Percentiles rank a stretch among this genome's conserved stretches.
These are phyloP conservation scores for Heliconius ethilla DNA, from an alignment of 2,888 invertebrate genomes.

Conservation along the genomic window DNA sequence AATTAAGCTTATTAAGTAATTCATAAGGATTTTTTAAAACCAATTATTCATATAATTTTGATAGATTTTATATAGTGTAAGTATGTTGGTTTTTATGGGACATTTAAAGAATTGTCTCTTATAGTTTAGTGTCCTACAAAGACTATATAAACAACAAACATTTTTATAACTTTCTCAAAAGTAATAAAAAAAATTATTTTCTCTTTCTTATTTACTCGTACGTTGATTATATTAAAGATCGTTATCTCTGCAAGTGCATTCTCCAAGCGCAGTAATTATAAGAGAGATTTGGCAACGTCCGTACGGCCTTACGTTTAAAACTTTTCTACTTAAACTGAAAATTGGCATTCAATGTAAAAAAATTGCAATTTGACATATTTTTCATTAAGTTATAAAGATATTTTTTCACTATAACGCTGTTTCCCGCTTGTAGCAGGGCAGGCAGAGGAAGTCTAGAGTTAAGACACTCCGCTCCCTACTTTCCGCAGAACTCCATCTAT, in stretches of 20 bases:
- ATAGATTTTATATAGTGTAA: too few relatives aligned
- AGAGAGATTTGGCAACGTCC: slow-evolving; percentile 11
- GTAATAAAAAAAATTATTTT: neutral
- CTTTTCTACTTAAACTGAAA: neutral
- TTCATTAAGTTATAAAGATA: too few relatives aligned
- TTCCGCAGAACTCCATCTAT: too few relatives aligned
- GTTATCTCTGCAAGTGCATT: neutral
- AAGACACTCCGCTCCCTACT: neutral
- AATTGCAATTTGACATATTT: neutral
- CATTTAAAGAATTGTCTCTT: too few relatives aligned
- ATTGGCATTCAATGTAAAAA: slow-evolving; percentile 8
- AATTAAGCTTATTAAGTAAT: too few relatives aligned
- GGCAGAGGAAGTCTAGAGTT: neutral
- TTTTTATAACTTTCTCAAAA: neutral
- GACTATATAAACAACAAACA: neutral
- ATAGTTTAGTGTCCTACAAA: too few relatives aligned
- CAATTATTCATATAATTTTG: too few relatives aligned
- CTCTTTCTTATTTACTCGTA: neutral
- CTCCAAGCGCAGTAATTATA: slow-evolving; percentile 8
- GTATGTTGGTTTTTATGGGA: too few relatives aligned
- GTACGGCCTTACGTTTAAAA: neutral
- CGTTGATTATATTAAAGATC: neutral
- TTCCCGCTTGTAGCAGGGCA: too few relatives aligned
- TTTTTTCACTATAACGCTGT: too few relatives aligned
- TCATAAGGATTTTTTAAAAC: too few relatives aligned